Percentiles rank a stretch among this genome's conserved stretches.
These are phyloP conservation scores for Luidia sarsii DNA, from an alignment of 53 echinoderm and acorn worm genomes.

Conservation along the genomic window DNA sequence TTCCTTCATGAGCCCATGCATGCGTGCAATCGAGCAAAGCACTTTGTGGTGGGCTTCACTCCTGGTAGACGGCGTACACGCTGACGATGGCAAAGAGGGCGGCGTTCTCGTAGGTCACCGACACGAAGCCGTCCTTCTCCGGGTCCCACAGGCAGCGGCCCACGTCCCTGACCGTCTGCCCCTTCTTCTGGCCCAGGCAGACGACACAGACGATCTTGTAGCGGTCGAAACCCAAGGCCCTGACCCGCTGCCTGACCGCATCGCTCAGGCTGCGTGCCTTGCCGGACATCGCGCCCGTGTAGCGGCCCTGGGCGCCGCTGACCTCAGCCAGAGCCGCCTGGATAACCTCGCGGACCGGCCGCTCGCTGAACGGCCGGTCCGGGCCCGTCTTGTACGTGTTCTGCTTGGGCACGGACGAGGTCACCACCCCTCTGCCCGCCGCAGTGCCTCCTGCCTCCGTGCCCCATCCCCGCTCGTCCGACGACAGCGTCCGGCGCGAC, in stretches of 20 bases:
- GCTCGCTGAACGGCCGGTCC: constrained; percentile 23
- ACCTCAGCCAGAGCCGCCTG: constrained; percentile 31
- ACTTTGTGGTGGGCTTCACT: too few species aligned
- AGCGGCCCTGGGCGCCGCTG: constrained; percentile 11
- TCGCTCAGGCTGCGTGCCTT: constrained; percentile 57
- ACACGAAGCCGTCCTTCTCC: constrained; percentile 63
- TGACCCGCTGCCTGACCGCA: constrained; percentile 63
- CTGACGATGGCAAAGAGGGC: constrained; percentile 62
- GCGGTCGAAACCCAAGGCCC: constrained; percentile 47
- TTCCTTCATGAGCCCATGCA: too few species aligned
- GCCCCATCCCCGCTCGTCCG: constrained; percentile 37
- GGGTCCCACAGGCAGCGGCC: constrained; percentile 72
- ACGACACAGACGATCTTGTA: constrained; percentile 70
- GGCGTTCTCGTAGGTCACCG: constrained; percentile 57
- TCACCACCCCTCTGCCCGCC: background rate
- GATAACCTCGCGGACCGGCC: constrained; percentile 21
- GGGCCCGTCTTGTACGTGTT: constrained; percentile 54
- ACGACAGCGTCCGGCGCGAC: constrained; percentile 18
- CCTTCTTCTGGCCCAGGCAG: constrained; percentile 48
- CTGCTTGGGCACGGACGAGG: constrained; percentile 10
- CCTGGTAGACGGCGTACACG: constrained; percentile 66
- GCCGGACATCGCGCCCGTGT: constrained; percentile 37
- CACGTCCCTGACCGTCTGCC: constrained; percentile 56
- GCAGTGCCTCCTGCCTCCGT: constrained; percentile 1
- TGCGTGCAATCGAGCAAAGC: too few species aligned